Conservation (phyloP, 2,888 invertebrate genomes). For the Blomia tropicalis region DNA sequence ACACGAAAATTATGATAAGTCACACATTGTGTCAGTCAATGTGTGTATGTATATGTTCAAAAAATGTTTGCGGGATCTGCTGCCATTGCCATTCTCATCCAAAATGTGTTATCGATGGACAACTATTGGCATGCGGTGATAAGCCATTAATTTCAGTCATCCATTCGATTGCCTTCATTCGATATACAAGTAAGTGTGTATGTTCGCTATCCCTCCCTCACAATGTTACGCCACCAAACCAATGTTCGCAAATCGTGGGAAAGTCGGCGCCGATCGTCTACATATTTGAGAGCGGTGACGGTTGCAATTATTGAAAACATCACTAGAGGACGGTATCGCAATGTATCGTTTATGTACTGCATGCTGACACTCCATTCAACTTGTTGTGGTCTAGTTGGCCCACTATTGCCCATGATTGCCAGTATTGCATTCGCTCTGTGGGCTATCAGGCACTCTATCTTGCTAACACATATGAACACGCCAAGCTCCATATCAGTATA, state of each 20-base stretch:
- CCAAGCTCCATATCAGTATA: background rate
- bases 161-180: background rate
- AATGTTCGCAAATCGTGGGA: background rate
- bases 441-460: conserved; percentile 8
- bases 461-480: background rate
- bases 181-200: no score
- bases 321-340: background rate
- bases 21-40: no score
- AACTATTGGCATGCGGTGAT: background rate
- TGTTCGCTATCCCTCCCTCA: no score
- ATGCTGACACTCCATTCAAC: no score
- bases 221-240: no score
- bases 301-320: background rate
- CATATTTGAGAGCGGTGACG: no score
- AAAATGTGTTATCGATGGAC: background rate
- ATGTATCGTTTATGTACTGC: background rate
- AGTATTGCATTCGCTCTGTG: background rate
- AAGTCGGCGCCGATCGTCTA: background rate
- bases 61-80: no score
- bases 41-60: no score
- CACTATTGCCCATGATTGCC: background rate
- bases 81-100: background rate
- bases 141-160: conserved; percentile 5
- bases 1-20: no score
- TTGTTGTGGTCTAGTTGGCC: background rate